Evolutionary conservation across 1,140 invertebrate genomes (phyloP), one percentile per base, ranked within the genome.

Genomic region (Ceratina calcarata): DNA sequence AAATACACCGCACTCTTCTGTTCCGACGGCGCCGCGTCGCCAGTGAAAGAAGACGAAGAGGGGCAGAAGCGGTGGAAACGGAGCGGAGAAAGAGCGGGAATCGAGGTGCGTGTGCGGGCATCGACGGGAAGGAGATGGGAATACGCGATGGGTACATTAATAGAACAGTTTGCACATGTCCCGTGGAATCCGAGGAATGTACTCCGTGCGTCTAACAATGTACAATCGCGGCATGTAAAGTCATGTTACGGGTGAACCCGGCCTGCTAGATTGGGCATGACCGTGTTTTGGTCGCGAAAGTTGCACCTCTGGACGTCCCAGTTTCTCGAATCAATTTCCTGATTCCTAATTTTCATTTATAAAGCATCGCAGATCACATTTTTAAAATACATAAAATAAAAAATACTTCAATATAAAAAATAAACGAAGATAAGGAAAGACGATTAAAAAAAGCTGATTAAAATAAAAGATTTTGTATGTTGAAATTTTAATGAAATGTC

Each of bases 111-210:
- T 18, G 37, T 60, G n/a, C 18, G 13, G 24, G 1, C 8, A 22
- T 57, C n/a, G 32, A n/a, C 18, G 37, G 55, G 55, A 65, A 27
- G 67, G 69, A 69, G 76, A 72, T 62, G 62, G 78, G 49, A 70
- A 68, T 51, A 57, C 57, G 58, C 61, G 87, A 87, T 75, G 86
- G 83, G 78, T 87, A 86, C 86, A 88, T 88, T 88, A 87, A 88
- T 86, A 87, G 87, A 87, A 87, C 85, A 58, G 83, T 87, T 87
- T 79, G 87, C 87, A 88, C 84, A 86, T 88, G 87, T 87, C 70
- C 61, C 70, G 55, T 55, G 79, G 86, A 87, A 88, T 87, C 70
- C 73, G 24, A 57, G 51, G 84, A 88, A 87, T 88, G 84, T 78
- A 79, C 84, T 82, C 77, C 37, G 45, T 69, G 66, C 75, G 86